Evolutionary conservation across 2,113 vertebrate genomes (phyloP).

Genomic region (Oreotrochilus melanogaster): DNA sequence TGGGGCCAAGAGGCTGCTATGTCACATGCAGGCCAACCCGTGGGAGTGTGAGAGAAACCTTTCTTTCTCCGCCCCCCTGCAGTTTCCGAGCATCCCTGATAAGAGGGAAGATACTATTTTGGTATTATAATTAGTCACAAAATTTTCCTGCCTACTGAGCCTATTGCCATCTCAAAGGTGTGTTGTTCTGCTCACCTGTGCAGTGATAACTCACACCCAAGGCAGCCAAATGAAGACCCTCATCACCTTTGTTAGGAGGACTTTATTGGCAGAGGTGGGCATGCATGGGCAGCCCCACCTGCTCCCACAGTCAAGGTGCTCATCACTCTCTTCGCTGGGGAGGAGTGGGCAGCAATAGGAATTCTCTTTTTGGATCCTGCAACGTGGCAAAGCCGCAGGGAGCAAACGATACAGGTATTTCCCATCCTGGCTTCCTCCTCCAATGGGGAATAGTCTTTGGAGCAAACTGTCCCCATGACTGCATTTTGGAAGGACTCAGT

Average conservation of each 20-base stretch:
- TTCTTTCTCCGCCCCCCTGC: background rate
- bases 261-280: background rate
- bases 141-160: background rate
- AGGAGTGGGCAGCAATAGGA: background rate
- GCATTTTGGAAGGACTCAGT: background rate
- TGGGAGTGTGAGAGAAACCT: rapidly evolving
- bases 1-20: rapidly evolving
- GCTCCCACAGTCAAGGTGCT: background rate
- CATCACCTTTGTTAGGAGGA: background rate
- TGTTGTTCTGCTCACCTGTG: background rate
- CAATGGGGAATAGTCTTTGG: background rate
- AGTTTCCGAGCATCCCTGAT: background rate
- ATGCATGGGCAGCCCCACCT: rapidly evolving
- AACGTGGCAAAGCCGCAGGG: background rate
- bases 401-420: background rate
- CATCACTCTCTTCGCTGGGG: background rate
- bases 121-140: background rate
- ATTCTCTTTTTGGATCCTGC: background rate
- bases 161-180: background rate
- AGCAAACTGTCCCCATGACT: background rate
- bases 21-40: rapidly evolving
- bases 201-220: background rate
- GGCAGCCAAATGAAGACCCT: background rate
- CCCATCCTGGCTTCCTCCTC: background rate
- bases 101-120: background rate